phyloP scores from a whole-genome alignment of 2,797 vertebrate genomes.

The Eulemur albifrons region DNA sequence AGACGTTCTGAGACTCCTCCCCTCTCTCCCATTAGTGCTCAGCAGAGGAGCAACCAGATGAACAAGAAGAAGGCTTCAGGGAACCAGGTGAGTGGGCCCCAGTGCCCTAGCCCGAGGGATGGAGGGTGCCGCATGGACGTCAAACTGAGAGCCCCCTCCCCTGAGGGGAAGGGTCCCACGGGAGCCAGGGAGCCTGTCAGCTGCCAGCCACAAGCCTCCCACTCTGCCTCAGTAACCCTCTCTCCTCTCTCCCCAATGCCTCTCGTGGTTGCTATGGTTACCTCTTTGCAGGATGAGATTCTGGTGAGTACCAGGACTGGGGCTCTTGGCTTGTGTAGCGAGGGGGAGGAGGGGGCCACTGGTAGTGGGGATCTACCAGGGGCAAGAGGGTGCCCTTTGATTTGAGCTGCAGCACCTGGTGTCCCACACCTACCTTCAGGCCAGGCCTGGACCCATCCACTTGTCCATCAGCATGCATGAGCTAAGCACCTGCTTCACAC shows the following conservation, averaged over 20 bases:
- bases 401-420: background rate
- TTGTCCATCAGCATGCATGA: background rate
- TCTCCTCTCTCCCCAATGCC: constrained; percentile 89
- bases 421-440: background rate
- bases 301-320: constrained; percentile 94
- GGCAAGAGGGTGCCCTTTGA: background rate
- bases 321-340: constrained; percentile 44
- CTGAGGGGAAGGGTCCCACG: constrained; percentile 52
- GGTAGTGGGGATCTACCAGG: background rate
- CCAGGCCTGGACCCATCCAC: background rate
- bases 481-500: background rate
- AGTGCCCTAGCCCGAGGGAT: constrained; percentile 52
- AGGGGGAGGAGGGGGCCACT: constrained; percentile 46
- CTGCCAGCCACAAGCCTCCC: constrained; percentile 65
- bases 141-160: constrained; percentile 38
- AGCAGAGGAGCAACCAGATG: constrained; percentile 97
- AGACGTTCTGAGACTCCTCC: constrained; percentile 52
- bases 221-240: constrained; percentile 85
- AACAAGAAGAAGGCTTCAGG: constrained; percentile 97
- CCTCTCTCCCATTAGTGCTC: constrained; percentile 88
- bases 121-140: constrained; percentile 47
- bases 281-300: constrained; percentile 96
- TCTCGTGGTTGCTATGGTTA: constrained; percentile 91
- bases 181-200: constrained; percentile 61
- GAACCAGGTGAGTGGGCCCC: constrained; percentile 91